phyloP scores from a whole-genome alignment of 2,797 vertebrate genomes.

The Poeciliopsis gracilis region DNA sequence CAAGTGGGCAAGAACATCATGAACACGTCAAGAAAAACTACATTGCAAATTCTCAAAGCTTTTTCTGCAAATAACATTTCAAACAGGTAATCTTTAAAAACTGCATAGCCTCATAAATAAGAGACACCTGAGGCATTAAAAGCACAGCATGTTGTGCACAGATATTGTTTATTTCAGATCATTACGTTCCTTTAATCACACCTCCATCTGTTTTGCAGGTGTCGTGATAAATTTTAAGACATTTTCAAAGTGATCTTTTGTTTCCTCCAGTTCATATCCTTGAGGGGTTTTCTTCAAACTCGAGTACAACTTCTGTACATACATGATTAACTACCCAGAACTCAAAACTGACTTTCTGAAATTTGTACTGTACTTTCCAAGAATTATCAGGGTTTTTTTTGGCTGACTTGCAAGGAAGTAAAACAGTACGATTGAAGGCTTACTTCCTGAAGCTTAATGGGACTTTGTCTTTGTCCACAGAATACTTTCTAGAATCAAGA shows the following conservation, averaged over 20 bases:
- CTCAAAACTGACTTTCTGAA: not conserved
- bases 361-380: not conserved
- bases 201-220: not conserved
- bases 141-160: not conserved
- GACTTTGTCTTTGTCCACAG: not conserved
- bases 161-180: not conserved
- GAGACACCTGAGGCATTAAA: not conserved
- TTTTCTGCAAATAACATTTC: not conserved
- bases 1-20: not conserved
- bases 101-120: not conserved
- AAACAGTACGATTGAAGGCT: not conserved
- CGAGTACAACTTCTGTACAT: not conserved
- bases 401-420: not conserved
- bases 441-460: not conserved
- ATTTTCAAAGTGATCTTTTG: not conserved
- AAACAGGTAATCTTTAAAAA: not conserved
- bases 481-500: not conserved
- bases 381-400: not conserved
- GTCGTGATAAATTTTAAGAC: not conserved
- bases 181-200: not conserved
- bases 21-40: not conserved
- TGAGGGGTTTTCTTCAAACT: not conserved
- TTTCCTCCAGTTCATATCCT: not conserved
- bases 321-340: not conserved
- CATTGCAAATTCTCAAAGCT: not conserved